Evolutionary conservation across 1,140 invertebrate genomes (phyloP).

Genomic region (Teleopsis dalmanni): DNA sequence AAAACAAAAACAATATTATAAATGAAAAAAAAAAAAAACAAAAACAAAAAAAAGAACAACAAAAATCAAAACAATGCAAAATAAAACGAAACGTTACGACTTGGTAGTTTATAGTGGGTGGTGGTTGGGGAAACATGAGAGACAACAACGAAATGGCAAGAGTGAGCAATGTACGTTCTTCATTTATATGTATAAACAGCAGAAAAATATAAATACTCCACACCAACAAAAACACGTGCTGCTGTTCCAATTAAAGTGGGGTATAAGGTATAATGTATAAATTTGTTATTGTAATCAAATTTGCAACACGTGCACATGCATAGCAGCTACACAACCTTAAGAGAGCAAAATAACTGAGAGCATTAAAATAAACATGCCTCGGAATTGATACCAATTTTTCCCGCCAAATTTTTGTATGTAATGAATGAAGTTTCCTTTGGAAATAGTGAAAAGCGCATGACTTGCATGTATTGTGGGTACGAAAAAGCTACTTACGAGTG

Average conservation of each 20-base stretch:
- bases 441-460: not conserved
- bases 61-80: slow-evolving; percentile 8
- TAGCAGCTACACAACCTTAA: not conserved
- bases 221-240: slow-evolving; percentile 8
- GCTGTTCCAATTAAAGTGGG: slow-evolving; percentile 10
- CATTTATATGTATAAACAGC: not conserved
- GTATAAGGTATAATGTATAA: slow-evolving; percentile 6
- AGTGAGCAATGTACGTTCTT: not conserved
- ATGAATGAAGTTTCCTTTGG: slow-evolving; percentile 6
- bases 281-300: slow-evolving; percentile 12
- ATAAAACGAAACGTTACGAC: not conserved
- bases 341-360: not conserved
- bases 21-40: not conserved
- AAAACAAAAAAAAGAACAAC: not conserved
- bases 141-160: not conserved
- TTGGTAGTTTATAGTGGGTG: too few relatives aligned
- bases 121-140: not conserved
- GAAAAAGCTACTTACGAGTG: not conserved
- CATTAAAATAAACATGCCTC: not conserved
- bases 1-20: not conserved
- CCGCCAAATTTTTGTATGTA: slow-evolving; percentile 1
- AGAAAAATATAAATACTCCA: not conserved
- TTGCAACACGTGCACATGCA: slow-evolving; percentile 7
- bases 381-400: too few relatives aligned
- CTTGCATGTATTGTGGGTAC: not conserved